Evolutionary conservation across 2,113 vertebrate species (phyloP).

Genomic region (Dicerorhinus sumatrensis): DNA sequence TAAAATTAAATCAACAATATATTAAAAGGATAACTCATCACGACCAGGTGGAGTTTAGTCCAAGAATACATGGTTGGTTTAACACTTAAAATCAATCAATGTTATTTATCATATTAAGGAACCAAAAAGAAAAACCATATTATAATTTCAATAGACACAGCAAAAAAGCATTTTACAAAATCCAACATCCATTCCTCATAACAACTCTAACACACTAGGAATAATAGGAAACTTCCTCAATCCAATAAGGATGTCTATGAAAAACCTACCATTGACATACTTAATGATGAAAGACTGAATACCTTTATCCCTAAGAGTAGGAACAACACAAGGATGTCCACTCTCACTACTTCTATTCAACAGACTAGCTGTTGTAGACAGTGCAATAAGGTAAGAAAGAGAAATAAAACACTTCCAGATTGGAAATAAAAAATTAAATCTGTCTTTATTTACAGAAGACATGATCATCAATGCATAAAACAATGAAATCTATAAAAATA

Average conservation of each 20-base stretch:
- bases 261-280: background rate
- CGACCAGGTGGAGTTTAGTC: background rate
- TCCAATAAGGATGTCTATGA: background rate
- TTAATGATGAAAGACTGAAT: background rate
- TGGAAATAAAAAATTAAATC: background rate
- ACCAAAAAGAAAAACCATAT: background rate
- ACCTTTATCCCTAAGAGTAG: background rate
- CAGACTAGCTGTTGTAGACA: background rate
- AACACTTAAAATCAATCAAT: slow-evolving; percentile 8
- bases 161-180: background rate
- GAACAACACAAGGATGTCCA: background rate
- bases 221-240: background rate
- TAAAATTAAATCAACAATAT: background rate
- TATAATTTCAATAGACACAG: background rate
- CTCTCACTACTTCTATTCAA: background rate
- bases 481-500: background rate
- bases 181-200: background rate
- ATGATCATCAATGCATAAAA: background rate
- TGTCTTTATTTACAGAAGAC: background rate
- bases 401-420: background rate
- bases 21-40: background rate
- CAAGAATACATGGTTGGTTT: background rate
- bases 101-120: background rate
- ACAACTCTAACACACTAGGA: background rate
- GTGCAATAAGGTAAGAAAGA: background rate